phyloP scores from a whole-genome alignment of 2,113 vertebrate species.

The Phoenicopterus ruber region DNA sequence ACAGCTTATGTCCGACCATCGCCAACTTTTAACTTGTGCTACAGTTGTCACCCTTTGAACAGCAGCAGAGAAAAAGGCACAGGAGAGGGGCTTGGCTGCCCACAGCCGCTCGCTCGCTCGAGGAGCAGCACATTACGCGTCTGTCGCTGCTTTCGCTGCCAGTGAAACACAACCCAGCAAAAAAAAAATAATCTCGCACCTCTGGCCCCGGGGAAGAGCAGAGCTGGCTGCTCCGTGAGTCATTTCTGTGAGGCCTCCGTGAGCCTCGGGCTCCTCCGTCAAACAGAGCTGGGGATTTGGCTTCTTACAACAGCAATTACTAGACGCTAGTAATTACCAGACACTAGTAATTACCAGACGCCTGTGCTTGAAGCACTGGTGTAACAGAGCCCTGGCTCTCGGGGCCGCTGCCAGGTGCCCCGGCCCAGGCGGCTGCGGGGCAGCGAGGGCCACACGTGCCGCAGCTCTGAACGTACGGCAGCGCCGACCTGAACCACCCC shows the following conservation, averaged over 20 bases:
- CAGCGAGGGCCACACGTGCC: fast-evolving
- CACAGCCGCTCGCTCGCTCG: not conserved
- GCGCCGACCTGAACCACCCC: not conserved
- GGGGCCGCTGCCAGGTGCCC: fast-evolving
- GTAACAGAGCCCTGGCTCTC: not conserved
- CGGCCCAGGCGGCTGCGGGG: not conserved
- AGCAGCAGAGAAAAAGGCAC: not conserved
- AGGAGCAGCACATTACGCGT: not conserved
- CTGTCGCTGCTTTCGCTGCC: not conserved
- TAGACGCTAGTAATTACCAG: too few species aligned
- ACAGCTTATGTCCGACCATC: too few species aligned
- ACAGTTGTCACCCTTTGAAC: fast-evolving
- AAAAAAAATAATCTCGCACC: not conserved
- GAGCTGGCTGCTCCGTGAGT: not conserved
- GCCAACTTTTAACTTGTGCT: not conserved
- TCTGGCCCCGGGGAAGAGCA: not conserved
- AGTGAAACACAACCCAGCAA: not conserved
- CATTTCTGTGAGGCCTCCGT: fast-evolving
- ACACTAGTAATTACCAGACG: too few species aligned
- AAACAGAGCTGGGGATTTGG: not conserved
- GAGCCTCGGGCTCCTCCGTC: not conserved
- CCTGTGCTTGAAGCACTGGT: not conserved
- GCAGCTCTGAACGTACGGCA: fast-evolving
- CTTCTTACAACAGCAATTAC: not conserved
- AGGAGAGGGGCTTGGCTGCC: not conserved